A percentile compares a stretch with the other conserved stretches of the same genome.
Conservation (phyloP, 2,888 invertebrate species). For the Cephus sareptanus region DNA sequence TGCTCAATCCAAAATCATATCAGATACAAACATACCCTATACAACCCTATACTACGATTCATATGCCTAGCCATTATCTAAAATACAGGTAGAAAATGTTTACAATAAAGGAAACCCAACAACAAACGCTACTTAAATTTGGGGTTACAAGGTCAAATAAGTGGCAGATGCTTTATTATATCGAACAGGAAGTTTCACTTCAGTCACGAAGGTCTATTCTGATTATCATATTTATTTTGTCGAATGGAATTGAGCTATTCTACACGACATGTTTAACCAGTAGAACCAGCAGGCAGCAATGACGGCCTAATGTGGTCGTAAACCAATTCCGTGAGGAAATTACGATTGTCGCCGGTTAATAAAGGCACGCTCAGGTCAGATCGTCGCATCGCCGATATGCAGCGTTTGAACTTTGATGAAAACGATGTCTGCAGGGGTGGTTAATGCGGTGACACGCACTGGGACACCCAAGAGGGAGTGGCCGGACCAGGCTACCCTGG, state of each 20-base stretch:
- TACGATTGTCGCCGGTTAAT: conserved; percentile 6
- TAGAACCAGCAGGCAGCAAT: background rate
- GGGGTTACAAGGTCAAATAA: background rate
- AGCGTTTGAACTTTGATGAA: conserved; percentile 56
- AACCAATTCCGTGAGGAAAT: conserved; percentile 1
- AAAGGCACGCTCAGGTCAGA: conserved; percentile 8
- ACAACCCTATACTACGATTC: too few relatives aligned
- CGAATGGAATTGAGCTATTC: background rate
- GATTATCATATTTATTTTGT: background rate
- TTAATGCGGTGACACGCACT: conserved; percentile 59
- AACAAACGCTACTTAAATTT: too few relatives aligned
- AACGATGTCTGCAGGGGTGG: conserved; percentile 49
- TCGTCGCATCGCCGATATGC: conserved; percentile 30
- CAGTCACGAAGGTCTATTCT: background rate
- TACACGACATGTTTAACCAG: background rate
- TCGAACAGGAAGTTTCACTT: background rate
- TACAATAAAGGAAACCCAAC: too few relatives aligned
- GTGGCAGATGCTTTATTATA: background rate
- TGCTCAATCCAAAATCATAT: too few relatives aligned
- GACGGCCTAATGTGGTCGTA: background rate
- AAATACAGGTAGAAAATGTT: too few relatives aligned
- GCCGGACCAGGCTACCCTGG: conserved; percentile 43
- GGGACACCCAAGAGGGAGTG: conserved; percentile 59
- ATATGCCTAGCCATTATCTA: too few relatives aligned
- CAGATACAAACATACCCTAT: too few relatives aligned